These are phyloP conservation scores for Tetramorium simillimum DNA, from an alignment of 1,140 invertebrate species.

Conservation along the genomic window DNA sequence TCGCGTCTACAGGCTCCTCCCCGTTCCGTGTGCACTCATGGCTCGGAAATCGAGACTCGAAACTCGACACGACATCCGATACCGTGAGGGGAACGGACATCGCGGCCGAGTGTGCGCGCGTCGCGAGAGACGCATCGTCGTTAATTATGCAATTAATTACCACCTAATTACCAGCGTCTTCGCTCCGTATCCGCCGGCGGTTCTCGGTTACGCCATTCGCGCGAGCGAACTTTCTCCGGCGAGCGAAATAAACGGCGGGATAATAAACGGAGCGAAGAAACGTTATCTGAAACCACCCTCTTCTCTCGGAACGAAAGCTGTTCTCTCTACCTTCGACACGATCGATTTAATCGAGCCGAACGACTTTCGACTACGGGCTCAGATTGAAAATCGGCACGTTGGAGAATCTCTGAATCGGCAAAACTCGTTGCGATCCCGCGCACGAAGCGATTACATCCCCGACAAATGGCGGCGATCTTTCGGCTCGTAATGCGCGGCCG, in stretches of 20 bases:
- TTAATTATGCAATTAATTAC: constrained; percentile 62
- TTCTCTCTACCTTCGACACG: neutral
- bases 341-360: neutral
- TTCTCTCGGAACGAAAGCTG: too few species aligned
- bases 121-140: constrained; percentile 16
- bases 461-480: constrained; percentile 39
- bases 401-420: neutral
- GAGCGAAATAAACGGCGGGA: neutral
- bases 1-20: neutral
- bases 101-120: constrained; percentile 16
- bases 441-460: neutral
- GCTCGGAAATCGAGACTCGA: constrained; percentile 24
- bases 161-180: constrained; percentile 43
- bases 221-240: neutral
- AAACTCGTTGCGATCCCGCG: neutral
- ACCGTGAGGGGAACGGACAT: neutral
- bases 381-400: neutral
- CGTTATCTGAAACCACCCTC: neutral
- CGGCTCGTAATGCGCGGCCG: neutral
- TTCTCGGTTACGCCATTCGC: neutral
- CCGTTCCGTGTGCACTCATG: neutral
- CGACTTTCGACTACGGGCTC: neutral
- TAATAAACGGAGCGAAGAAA: neutral
- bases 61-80: constrained; percentile 35
- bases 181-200: neutral